A percentile compares a stretch with the other conserved stretches of the same genome.
Conservation (phyloP, 2,113 vertebrate genomes). For the Turnix velox region DNA sequence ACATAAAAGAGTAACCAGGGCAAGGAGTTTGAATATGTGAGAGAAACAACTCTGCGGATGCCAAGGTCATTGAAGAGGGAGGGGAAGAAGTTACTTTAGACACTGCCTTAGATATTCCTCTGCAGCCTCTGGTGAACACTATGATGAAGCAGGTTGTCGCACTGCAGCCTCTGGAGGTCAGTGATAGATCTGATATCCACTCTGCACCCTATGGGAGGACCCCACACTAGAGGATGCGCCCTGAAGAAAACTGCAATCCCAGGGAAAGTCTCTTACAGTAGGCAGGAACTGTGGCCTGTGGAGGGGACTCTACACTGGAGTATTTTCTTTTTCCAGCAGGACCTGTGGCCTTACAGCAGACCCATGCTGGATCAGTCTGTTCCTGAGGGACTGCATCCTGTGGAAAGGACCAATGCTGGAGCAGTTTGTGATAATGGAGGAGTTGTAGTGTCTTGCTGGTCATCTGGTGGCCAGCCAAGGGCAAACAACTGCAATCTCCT, state of each 20-base stretch:
- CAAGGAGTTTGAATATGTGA: not conserved
- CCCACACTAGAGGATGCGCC: not conserved
- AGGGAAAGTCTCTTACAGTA: not conserved
- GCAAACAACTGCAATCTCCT: not conserved
- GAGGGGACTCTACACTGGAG: rapidly evolving
- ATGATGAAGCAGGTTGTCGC: not conserved
- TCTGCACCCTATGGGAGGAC: not conserved
- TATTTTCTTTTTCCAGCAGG: not conserved
- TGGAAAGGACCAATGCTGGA: not conserved
- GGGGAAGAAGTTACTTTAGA: not conserved
- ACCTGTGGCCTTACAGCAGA: not conserved
- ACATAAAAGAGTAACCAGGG: not conserved
- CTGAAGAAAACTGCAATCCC: not conserved
- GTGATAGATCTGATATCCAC: not conserved
- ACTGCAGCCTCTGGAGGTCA: no score
- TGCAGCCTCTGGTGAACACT: not conserved
- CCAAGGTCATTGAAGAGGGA: not conserved
- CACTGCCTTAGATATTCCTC: not conserved
- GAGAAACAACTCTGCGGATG: not conserved
- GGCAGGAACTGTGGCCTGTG: not conserved
- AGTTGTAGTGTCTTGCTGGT: not conserved
- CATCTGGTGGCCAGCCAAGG: not conserved
- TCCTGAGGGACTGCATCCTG: not conserved
- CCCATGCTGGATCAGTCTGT: rapidly evolving
- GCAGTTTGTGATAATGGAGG: not conserved